Conservation (phyloP, 2,113 vertebrate genomes). For the Tilapia sparmanii region DNA sequence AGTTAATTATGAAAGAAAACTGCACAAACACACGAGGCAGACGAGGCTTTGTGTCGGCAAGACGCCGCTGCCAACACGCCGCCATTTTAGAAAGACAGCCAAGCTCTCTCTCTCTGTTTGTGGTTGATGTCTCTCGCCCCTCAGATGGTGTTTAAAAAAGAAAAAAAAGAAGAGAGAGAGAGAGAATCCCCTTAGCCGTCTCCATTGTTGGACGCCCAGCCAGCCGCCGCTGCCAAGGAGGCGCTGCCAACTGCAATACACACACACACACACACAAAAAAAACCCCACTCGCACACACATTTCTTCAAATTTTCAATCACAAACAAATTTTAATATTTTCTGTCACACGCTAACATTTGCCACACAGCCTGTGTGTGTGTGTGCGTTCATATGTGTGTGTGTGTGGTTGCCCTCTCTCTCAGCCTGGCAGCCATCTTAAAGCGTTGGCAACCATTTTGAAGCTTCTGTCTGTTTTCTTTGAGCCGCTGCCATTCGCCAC, state of each 20-base stretch:
- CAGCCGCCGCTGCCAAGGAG: slow-evolving; percentile 75
- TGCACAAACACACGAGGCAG: slow-evolving; percentile 4
- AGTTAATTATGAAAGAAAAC: slow-evolving; percentile 50
- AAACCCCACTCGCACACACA: slow-evolving; percentile 23
- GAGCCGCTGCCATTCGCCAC: slow-evolving; percentile 71
- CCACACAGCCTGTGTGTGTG: not conserved
- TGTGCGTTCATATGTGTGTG: not conserved
- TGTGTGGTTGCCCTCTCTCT: not conserved
- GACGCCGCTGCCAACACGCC: slow-evolving; percentile 36
- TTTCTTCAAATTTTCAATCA: not conserved
- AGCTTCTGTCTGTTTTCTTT: slow-evolving; percentile 79
- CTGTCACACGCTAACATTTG: slow-evolving; percentile 11
- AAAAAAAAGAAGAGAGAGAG: slow-evolving; percentile 53
- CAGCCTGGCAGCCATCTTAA: slow-evolving; percentile 96
- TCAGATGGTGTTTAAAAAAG: not conserved
- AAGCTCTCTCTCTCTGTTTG: not conserved
- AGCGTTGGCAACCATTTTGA: slow-evolving; percentile 98
- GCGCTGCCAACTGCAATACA: slow-evolving; percentile 80
- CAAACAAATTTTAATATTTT: slow-evolving; percentile 12
- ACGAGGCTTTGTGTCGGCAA: slow-evolving; percentile 30
- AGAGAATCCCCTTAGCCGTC: slow-evolving; percentile 79
- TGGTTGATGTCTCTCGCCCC: slow-evolving; percentile 41
- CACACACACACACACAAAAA: slow-evolving; percentile 69
- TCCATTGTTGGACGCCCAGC: slow-evolving; percentile 87
- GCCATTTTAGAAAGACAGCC: slow-evolving; percentile 15